phyloP scores from a whole-genome alignment of 2,888 invertebrate genomes.

The Pandemis heparana region DNA sequence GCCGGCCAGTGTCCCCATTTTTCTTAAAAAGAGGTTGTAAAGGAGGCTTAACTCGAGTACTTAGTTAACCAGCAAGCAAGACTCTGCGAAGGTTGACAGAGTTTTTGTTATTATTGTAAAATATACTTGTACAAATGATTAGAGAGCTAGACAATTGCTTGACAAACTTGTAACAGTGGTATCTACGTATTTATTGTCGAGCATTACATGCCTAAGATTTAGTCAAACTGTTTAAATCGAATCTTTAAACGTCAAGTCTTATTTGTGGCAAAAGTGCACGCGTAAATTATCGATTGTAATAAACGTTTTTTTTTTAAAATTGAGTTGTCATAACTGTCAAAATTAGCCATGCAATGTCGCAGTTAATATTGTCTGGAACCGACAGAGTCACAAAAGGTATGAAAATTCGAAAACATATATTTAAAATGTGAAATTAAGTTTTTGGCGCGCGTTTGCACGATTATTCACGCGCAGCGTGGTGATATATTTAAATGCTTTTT shows the following conservation, averaged over 20 bases:
- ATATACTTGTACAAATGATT: conserved; percentile 39
- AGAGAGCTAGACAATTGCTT: conserved; percentile 39
- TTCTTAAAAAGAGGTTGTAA: conserved; percentile 28
- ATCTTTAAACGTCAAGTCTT: conserved; percentile 14
- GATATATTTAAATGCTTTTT: conserved; percentile 67
- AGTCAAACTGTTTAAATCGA: conserved; percentile 25
- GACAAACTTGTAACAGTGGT: conserved; percentile 38
- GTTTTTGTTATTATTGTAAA: conserved; percentile 33
- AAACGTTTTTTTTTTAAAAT: conserved; percentile 26
- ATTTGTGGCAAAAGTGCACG: conserved; percentile 4
- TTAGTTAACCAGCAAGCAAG: conserved; percentile 63
- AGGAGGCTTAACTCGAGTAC: conserved; percentile 52
- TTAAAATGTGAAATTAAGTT: conserved; percentile 81
- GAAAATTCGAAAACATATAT: conserved; percentile 73
- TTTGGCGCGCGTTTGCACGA: conserved; percentile 78
- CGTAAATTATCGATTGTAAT: conserved; percentile 15
- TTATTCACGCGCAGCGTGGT: conserved; percentile 69
- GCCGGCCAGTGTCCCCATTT: conserved; percentile 20
- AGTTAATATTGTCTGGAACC: conserved; percentile 39
- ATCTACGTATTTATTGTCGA: conserved; percentile 32
- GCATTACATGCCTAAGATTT: conserved; percentile 24
- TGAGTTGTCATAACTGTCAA: conserved; percentile 47
- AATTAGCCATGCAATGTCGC: conserved; percentile 47
- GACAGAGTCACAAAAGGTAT: conserved; percentile 45
- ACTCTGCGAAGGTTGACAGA: conserved; percentile 45